phyloP scores from a whole-genome alignment of 2,113 vertebrate genomes.

The Cebidichthys violaceus region DNA sequence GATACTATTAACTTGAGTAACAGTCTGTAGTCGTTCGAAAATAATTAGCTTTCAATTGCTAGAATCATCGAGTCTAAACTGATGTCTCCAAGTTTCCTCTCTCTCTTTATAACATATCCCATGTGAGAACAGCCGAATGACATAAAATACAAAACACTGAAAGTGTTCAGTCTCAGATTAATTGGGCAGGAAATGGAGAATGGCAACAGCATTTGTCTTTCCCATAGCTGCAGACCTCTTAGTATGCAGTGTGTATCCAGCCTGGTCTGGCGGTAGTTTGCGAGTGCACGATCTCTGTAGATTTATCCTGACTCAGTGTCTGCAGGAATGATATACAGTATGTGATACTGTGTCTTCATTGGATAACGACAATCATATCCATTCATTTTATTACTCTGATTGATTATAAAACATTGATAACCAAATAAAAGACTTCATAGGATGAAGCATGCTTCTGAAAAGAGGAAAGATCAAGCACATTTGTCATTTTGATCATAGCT shows the following conservation, averaged over 20 bases:
- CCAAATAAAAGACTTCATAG: slow-evolving; percentile 74
- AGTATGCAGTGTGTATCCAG: slow-evolving; percentile 59
- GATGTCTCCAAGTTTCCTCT: neutral
- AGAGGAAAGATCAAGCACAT: slow-evolving; percentile 71
- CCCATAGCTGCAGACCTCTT: slow-evolving; percentile 49
- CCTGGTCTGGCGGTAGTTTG: slow-evolving; percentile 47
- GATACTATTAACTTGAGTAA: neutral
- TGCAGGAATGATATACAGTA: slow-evolving; percentile 61
- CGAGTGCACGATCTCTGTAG: slow-evolving; percentile 62
- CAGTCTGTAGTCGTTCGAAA: neutral
- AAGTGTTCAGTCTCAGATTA: slow-evolving; percentile 49
- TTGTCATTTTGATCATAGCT: slow-evolving; percentile 65
- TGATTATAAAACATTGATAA: slow-evolving; percentile 80
- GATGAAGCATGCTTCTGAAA: slow-evolving; percentile 66
- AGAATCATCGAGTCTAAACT: slow-evolving; percentile 1
- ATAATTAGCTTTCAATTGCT: slow-evolving; percentile 9
- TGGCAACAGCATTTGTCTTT: slow-evolving; percentile 65
- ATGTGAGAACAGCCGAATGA: slow-evolving; percentile 10
- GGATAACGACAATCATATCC: slow-evolving; percentile 72
- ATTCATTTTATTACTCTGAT: slow-evolving; percentile 73
- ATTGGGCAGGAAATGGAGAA: slow-evolving; percentile 59
- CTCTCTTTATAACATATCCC: slow-evolving; percentile 1
- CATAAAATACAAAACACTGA: slow-evolving; percentile 16
- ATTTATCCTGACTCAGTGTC: slow-evolving; percentile 65
- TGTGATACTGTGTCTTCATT: slow-evolving; percentile 55